phyloP scores from a whole-genome alignment of 2,113 vertebrate genomes.

The Phrynosoma blainvillii region DNA sequence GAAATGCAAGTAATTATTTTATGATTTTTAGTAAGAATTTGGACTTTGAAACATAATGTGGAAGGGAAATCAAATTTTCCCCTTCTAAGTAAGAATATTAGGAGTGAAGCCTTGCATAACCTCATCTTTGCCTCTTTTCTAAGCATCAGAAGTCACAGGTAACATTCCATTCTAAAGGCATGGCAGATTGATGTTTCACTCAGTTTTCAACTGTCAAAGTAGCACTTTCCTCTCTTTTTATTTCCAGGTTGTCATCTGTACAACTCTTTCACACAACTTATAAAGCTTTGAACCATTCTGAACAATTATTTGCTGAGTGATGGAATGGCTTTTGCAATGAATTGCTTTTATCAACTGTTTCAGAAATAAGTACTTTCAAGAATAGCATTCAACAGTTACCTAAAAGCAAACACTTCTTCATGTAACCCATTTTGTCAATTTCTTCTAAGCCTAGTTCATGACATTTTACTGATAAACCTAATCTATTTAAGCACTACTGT shows the following conservation, averaged over 20 bases:
- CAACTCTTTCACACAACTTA: constrained; percentile 49
- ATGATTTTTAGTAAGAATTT: neutral
- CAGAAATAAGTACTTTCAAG: constrained; percentile 31
- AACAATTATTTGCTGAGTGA: constrained; percentile 57
- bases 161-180: constrained; percentile 34
- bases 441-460: neutral
- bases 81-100: neutral
- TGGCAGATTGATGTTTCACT: constrained; percentile 53
- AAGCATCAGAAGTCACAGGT: neutral
- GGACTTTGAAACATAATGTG: too few species aligned
- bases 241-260: constrained; percentile 60
- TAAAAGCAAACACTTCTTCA: constrained; percentile 41
- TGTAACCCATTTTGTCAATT: neutral
- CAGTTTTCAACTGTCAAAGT: constrained; percentile 44
- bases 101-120: neutral
- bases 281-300: constrained; percentile 53
- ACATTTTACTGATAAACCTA: neutral
- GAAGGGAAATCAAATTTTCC: too few species aligned
- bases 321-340: constrained; percentile 32
- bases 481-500: neutral
- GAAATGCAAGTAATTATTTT: neutral
- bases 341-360: constrained; percentile 30
- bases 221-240: constrained; percentile 53
- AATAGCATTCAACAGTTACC: constrained; percentile 28
- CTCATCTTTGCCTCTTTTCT: neutral